Percentiles rank a stretch among this genome's conserved stretches.
Conservation (phyloP, 1,140 invertebrate genomes). For the Tribolium madens region DNA sequence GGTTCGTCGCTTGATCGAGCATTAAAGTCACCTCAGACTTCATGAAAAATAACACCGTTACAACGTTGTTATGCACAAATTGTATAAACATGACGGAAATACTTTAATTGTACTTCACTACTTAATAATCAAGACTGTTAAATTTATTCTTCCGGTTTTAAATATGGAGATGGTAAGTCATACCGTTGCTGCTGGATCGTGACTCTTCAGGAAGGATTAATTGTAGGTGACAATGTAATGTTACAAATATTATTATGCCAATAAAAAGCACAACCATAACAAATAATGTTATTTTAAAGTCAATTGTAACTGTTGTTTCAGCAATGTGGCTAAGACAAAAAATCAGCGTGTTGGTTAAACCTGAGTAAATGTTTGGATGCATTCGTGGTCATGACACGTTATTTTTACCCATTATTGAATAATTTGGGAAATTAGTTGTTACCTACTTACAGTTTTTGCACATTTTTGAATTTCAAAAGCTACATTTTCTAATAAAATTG, state of each 20-base stretch:
- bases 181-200: constrained; percentile 15
- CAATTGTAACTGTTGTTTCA: neutral
- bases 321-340: neutral
- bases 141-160: constrained; percentile 40
- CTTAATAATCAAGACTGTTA: constrained; percentile 28
- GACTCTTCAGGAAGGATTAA: constrained; percentile 7
- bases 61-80: constrained; percentile 22
- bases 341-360: neutral
- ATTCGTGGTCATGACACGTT: neutral
- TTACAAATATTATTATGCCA: constrained; percentile 14
- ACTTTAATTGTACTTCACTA: constrained; percentile 35
- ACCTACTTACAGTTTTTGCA: too few relatives aligned
- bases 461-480: too few relatives aligned
- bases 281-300: neutral
- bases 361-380: neutral
- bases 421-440: too few relatives aligned
- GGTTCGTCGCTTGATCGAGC: constrained; percentile 32
- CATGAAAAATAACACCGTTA: constrained; percentile 25
- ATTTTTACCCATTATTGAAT: too few relatives aligned
- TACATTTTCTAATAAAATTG: too few relatives aligned
- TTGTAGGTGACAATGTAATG: neutral
- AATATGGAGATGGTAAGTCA: constrained; percentile 27
- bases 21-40: constrained; percentile 31
- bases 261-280: neutral
- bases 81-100: constrained; percentile 42